These are phyloP conservation scores for Coluber constrictor DNA, from an alignment of 2,797 vertebrate species.

Conservation along the genomic window DNA sequence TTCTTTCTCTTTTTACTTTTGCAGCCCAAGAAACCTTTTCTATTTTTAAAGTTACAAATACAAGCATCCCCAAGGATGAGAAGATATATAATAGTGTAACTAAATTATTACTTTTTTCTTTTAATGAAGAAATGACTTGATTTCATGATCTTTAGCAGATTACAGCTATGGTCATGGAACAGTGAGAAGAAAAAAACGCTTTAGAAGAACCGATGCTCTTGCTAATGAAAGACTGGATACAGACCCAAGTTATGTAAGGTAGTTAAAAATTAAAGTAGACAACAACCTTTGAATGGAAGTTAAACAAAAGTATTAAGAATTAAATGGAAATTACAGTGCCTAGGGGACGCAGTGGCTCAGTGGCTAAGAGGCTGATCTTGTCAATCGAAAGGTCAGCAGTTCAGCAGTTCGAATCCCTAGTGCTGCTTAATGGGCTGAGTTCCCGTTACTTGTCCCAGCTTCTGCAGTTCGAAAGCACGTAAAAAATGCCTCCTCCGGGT, in stretches of 20 bases:
- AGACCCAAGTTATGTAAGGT: neutral
- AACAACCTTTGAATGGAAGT: neutral
- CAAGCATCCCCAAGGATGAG: neutral
- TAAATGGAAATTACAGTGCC: neutral
- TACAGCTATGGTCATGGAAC: neutral
- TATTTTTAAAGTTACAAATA: neutral
- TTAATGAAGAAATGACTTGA: neutral
- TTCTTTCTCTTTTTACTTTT: neutral
- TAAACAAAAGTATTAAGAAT: neutral
- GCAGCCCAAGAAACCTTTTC: neutral
- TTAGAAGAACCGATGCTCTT: neutral
- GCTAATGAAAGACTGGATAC: neutral
- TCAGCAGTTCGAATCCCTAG: too few relatives aligned
- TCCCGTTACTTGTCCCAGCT: too few relatives aligned
- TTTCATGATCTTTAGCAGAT: neutral
- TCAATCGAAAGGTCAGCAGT: too few relatives aligned
- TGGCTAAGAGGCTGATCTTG: too few relatives aligned
- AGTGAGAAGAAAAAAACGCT: neutral
- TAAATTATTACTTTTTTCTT: neutral
- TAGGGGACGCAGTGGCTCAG: too few relatives aligned
- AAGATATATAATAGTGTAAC: neutral
- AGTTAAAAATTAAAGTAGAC: neutral
- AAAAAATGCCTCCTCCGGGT: too few relatives aligned
- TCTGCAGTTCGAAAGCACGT: too few relatives aligned
- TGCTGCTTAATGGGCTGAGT: too few relatives aligned